A percentile compares a stretch with the other conserved stretches of the same genome.
phyloP scores from a whole-genome alignment of 2,888 invertebrate genomes.

The Torymus tubicola region DNA sequence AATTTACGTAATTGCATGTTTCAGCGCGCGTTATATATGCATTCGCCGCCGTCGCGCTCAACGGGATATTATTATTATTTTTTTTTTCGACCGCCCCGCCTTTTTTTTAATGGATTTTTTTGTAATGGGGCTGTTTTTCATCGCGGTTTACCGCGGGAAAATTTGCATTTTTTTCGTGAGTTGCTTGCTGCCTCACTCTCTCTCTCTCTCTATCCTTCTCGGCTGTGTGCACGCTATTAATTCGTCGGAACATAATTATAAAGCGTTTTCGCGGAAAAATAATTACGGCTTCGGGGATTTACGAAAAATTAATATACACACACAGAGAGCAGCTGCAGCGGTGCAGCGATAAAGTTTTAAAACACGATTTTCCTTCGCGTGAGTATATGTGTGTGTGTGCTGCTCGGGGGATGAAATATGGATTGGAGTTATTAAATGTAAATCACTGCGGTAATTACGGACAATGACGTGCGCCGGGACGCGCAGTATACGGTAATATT shows the following conservation, averaged over 20 bases:
- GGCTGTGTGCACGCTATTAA: conserved; percentile 29
- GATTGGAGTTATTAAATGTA: conserved; percentile 17
- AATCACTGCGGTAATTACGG: conserved; percentile 21
- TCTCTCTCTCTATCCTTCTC: neutral
- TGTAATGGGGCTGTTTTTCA: conserved; percentile 53
- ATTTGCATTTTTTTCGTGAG: conserved; percentile 46
- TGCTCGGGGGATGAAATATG: neutral
- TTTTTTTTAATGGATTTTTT: conserved; percentile 48
- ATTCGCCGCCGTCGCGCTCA: neutral
- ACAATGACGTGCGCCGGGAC: neutral
- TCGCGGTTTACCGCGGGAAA: conserved; percentile 45
- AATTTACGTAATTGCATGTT: conserved; percentile 52
- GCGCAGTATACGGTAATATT: no score
- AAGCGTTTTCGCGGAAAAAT: conserved; percentile 50
- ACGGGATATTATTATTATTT: neutral
- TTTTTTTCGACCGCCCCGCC: neutral
- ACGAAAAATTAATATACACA: conserved; percentile 45
- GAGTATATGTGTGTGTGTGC: no score
- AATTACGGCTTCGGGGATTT: conserved; percentile 47
- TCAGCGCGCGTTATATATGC: conserved; percentile 1
- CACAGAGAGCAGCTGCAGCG: no score
- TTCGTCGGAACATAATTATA: conserved; percentile 50
- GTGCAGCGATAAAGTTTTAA: conserved; percentile 18
- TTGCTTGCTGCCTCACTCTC: neutral
- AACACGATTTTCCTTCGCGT: neutral